These are phyloP conservation scores for Silurus lanzhouensis DNA, from an alignment of 2,797 vertebrate genomes.

Conservation along the genomic window DNA sequence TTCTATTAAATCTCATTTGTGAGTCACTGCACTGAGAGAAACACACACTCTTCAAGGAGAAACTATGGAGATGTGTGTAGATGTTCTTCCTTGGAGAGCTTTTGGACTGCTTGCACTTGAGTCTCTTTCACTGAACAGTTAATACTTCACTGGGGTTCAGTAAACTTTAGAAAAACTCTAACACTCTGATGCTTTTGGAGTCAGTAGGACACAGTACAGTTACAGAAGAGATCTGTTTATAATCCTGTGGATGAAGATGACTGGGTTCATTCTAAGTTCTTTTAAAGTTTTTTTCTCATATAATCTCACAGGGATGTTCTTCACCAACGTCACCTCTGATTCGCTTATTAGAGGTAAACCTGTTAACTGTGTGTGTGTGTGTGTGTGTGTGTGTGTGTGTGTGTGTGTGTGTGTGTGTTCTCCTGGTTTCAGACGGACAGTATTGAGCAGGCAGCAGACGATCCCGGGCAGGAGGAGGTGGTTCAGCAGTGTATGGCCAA, in stretches of 20 bases:
- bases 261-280: not conserved
- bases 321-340: not conserved
- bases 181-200: not conserved
- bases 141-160: too few relatives aligned
- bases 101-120: not conserved
- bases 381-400: constrained; percentile 1
- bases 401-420: not conserved
- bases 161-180: too few relatives aligned
- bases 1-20: too few relatives aligned
- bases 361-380: not conserved
- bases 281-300: not conserved
- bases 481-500: constrained; percentile 94
- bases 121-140: not conserved
- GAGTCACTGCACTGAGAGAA: too few relatives aligned
- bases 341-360: not conserved
- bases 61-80: not conserved
- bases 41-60: not conserved
- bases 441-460: constrained; percentile 85
- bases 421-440: constrained; percentile 79
- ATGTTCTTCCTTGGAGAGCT: not conserved
- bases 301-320: not conserved
- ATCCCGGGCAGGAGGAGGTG: constrained; percentile 91
- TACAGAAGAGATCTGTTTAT: too few relatives aligned
- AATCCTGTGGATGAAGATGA: not conserved
- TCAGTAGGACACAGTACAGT: not conserved